Percentiles rank a stretch among this genome's conserved stretches.
These are phyloP conservation scores for Phoenicopterus ruber DNA, from an alignment of 2,113 vertebrate species.

Conservation along the genomic window DNA sequence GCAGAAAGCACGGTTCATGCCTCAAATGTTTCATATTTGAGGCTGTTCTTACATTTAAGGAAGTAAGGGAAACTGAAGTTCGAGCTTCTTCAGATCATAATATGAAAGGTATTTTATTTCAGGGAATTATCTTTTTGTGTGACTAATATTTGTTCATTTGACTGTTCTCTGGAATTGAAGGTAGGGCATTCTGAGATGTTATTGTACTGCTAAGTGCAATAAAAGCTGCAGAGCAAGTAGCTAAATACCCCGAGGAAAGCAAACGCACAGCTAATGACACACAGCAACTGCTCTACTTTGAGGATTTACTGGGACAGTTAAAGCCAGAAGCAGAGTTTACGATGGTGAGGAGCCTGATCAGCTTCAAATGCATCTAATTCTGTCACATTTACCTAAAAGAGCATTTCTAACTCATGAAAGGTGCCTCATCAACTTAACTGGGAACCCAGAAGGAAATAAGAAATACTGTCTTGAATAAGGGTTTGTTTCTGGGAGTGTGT, in stretches of 20 bases:
- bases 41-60: background rate
- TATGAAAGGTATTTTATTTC: background rate
- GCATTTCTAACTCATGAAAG: background rate
- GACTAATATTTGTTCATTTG: conserved; percentile 10
- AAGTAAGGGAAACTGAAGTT: background rate
- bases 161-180: background rate
- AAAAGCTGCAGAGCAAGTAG: conserved; percentile 32
- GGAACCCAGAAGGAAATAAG: background rate
- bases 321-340: background rate
- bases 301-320: background rate
- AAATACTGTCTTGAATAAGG: background rate
- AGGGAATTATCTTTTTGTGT: conserved; percentile 19
- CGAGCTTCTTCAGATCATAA: background rate
- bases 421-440: background rate
- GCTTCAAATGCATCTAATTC: background rate
- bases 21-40: background rate
- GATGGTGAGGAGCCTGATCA: background rate
- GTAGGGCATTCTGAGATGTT: conserved; percentile 21
- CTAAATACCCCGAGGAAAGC: conserved; percentile 45
- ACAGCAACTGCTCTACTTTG: background rate
- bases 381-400: background rate
- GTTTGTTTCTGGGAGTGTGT: background rate
- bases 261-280: conserved; percentile 28
- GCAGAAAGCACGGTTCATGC: background rate
- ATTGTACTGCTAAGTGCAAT: conserved; percentile 38